Evolutionary conservation across 2,888 invertebrate species (phyloP).

Genomic region (Trichogramma dendrolimi): DNA sequence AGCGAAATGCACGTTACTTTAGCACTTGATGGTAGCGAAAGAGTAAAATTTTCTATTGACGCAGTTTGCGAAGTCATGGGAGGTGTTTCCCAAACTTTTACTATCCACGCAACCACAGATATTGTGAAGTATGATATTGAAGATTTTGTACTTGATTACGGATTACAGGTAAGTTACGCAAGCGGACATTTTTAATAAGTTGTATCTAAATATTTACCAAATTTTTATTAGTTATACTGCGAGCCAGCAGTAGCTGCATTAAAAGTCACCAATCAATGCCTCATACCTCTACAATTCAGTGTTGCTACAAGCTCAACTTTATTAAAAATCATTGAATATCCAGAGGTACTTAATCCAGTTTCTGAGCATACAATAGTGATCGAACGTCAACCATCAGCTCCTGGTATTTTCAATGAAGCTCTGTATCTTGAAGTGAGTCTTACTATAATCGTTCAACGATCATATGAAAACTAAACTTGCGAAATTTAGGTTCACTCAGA

Average conservation of each 20-base stretch:
- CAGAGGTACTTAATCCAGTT: constrained; percentile 4
- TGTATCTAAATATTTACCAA: neutral
- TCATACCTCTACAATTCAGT: constrained; percentile 37
- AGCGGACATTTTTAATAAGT: neutral
- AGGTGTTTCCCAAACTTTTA: constrained; percentile 4
- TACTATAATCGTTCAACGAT: constrained; percentile 31
- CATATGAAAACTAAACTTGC: constrained; percentile 43
- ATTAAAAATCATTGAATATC: constrained; percentile 24
- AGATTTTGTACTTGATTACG: constrained; percentile 16
- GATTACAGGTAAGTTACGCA: constrained; percentile 12
- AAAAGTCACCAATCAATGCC: constrained; percentile 55
- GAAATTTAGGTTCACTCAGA: constrained; percentile 53
- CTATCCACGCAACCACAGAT: constrained; percentile 17
- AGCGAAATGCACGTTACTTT: constrained; percentile 3
- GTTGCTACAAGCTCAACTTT: constrained; percentile 12
- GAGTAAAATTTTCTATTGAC: neutral
- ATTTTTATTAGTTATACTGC: constrained; percentile 45
- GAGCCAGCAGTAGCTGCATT: constrained; percentile 42
- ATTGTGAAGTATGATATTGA: constrained; percentile 13
- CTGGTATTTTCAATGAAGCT: constrained; percentile 18
- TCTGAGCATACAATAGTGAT: constrained; percentile 11
- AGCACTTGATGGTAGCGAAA: constrained; percentile 18
- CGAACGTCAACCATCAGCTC: constrained; percentile 8
- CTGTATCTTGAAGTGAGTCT: constrained; percentile 14
- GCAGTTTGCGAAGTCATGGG: constrained; percentile 15